Conservation (phyloP, 64 coral and sea anemone genomes). For the Montipora cactus region DNA sequence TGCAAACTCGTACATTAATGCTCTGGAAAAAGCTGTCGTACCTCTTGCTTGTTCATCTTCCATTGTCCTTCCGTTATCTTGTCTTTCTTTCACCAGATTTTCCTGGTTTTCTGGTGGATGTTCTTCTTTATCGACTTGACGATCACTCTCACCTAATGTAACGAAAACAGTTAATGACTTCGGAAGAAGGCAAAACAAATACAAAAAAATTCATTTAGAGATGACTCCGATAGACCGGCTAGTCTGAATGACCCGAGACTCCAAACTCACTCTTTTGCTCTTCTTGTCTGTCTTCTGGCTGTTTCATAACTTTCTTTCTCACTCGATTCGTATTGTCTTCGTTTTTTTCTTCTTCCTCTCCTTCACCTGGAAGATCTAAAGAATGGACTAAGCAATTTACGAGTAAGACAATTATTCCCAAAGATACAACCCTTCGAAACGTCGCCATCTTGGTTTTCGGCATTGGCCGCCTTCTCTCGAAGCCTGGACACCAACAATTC, state of each 20-base stretch:
- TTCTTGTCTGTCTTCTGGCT: background rate
- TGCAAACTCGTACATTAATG: too few species aligned
- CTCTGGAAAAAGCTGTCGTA: background rate
- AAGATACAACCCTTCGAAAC: background rate
- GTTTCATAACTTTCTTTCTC: background rate
- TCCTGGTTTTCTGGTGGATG: background rate
- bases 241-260: too few species aligned
- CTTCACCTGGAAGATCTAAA: too few species aligned
- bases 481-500: conserved; percentile 18
- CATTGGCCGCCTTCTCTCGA: background rate
- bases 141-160: background rate
- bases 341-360: background rate
- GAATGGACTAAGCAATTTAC: background rate
- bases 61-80: background rate
- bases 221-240: too few species aligned
- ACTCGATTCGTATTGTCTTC: background rate
- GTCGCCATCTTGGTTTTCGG: conserved; percentile 51
- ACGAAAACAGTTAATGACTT: background rate
- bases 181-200: background rate
- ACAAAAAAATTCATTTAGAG: background rate
- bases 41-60: background rate
- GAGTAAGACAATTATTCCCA: conserved; percentile 52
- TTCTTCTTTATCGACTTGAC: background rate
- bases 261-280: background rate
- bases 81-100: background rate